Conservation (phyloP, 2,888 invertebrate genomes). For the Microplitis manilae region DNA sequence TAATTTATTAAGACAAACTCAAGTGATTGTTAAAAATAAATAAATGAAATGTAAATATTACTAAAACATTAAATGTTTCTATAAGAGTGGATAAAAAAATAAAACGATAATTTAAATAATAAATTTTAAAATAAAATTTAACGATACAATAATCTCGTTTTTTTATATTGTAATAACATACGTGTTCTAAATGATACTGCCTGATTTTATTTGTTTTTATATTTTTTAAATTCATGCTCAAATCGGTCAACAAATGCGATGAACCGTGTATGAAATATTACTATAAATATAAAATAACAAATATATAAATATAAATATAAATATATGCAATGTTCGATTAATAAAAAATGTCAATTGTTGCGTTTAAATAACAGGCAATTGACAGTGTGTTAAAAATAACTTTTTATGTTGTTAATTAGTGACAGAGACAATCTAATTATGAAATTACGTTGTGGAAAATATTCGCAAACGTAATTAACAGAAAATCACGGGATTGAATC, state of each 20-base stretch:
- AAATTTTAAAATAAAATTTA: too few relatives aligned
- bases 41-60: background rate
- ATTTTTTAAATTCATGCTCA: background rate
- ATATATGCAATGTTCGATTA: background rate
- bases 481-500: conserved; percentile 1
- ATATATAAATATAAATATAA: conserved; percentile 2
- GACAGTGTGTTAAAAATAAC: background rate
- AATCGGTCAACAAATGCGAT: background rate
- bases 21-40: background rate
- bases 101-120: too few relatives aligned
- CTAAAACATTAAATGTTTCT: background rate
- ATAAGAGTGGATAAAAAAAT: background rate
- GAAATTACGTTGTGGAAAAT: background rate
- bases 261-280: background rate
- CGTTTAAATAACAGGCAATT: background rate
- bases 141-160: too few relatives aligned
- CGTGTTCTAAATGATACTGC: background rate
- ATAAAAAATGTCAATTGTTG: background rate
- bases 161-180: background rate
- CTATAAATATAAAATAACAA: background rate
- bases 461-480: background rate
- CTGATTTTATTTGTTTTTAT: background rate
- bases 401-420: conserved; percentile 3
- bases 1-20: background rate
- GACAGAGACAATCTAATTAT: conserved; percentile 15